phyloP scores from a whole-genome alignment of 2,797 vertebrate species.

The Moxostoma hubbsi region DNA sequence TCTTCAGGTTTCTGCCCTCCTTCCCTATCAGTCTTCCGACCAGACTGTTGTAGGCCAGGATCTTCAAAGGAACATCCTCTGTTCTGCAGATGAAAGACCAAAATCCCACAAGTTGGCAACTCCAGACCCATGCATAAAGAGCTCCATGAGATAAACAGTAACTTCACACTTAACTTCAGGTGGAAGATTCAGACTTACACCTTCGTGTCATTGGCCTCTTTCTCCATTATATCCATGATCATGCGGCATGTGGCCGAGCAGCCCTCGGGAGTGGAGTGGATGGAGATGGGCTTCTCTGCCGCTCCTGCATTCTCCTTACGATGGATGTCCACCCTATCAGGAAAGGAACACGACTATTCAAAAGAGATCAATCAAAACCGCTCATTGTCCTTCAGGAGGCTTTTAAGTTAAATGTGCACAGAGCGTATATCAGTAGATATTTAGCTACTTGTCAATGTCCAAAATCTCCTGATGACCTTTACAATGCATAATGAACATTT shows the following conservation, averaged over 20 bases:
- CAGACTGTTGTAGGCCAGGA: slow-evolving; percentile 92
- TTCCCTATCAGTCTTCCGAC: slow-evolving; percentile 94
- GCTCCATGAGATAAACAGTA: neutral
- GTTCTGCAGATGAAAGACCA: slow-evolving; percentile 70
- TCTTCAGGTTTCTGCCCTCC: slow-evolving; percentile 95
- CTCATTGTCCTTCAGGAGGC: neutral
- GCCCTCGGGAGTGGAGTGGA: slow-evolving; percentile 90
- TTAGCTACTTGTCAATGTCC: neutral
- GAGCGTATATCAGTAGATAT: neutral
- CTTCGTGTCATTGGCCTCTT: slow-evolving; percentile 93
- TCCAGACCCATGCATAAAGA: slow-evolving; percentile 1
- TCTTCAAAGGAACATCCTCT: slow-evolving; percentile 92
- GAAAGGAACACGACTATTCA: neutral
- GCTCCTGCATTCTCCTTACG: slow-evolving; percentile 93
- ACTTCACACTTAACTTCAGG: neutral
- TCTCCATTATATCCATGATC: slow-evolving; percentile 96
- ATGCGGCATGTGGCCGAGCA: slow-evolving; percentile 91
- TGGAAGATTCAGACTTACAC: slow-evolving; percentile 78
- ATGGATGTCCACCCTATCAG: slow-evolving; percentile 90
- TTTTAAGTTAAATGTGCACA: neutral
- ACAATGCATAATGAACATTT: neutral
- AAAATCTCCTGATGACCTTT: neutral
- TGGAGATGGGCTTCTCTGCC: slow-evolving; percentile 93
- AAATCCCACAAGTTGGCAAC: neutral
- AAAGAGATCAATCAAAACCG: neutral